Evolutionary conservation across 2,797 vertebrate species (phyloP).

Genomic region (Poecilia wingei): DNA sequence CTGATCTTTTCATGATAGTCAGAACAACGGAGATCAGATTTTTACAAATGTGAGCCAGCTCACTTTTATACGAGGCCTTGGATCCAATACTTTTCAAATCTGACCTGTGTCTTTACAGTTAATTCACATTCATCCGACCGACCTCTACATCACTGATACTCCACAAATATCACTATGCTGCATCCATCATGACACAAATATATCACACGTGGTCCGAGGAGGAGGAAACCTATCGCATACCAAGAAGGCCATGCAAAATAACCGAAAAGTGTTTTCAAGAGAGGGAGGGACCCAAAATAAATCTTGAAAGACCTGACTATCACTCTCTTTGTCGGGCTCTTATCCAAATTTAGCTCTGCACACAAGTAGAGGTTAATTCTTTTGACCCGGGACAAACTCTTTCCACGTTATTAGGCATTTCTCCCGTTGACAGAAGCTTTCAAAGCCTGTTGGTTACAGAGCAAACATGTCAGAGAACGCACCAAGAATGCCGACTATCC

Average conservation of each 20-base stretch:
- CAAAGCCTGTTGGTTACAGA: slow-evolving; percentile 73
- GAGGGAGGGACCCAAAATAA: slow-evolving; percentile 66
- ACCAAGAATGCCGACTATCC: slow-evolving; percentile 71
- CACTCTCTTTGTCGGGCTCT: slow-evolving; percentile 63
- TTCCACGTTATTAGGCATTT: slow-evolving; percentile 70
- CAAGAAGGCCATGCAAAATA: slow-evolving; percentile 66
- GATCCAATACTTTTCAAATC: too few relatives aligned
- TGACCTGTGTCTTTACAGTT: too few relatives aligned
- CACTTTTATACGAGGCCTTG: too few relatives aligned
- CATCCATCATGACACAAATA: too few relatives aligned
- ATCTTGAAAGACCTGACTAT: slow-evolving; percentile 70
- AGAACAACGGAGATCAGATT: too few relatives aligned
- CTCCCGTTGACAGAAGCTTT: slow-evolving; percentile 74
- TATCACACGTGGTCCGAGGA: slow-evolving; percentile 56
- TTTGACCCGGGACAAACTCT: slow-evolving; percentile 76
- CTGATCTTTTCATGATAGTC: too few relatives aligned
- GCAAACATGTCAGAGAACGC: slow-evolving; percentile 72
- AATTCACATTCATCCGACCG: too few relatives aligned
- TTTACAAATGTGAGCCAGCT: too few relatives aligned
- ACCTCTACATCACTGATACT: too few relatives aligned
- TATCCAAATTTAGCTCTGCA: slow-evolving; percentile 71
- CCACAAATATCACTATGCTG: too few relatives aligned
- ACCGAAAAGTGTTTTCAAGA: slow-evolving; percentile 71
- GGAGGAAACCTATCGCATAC: slow-evolving; percentile 71
- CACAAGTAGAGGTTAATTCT: slow-evolving; percentile 78